Conservation (phyloP, 2,888 invertebrate species). For the Drosophila yooni region DNA sequence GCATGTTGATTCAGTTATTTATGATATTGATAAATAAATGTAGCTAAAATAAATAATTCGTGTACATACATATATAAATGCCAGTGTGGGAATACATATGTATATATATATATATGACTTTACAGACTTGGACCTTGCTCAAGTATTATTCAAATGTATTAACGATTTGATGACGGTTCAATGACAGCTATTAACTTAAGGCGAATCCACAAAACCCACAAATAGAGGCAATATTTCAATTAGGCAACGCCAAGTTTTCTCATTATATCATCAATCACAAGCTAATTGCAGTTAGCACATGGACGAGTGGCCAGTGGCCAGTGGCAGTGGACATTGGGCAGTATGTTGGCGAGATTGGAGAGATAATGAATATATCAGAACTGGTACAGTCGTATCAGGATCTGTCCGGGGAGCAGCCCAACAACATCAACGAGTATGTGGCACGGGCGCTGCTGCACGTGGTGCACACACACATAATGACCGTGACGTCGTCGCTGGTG, state of each 20-base stretch:
- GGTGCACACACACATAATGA: conserved; percentile 64
- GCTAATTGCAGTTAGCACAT: not conserved
- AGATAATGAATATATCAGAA: conserved; percentile 67
- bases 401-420: conserved; percentile 61
- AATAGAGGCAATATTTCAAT: not conserved
- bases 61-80: not conserved
- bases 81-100: not conserved
- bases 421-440: conserved; percentile 65
- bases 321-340: conserved; percentile 7
- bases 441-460: conserved; percentile 69
- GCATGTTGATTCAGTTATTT: not conserved
- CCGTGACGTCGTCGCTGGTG: conserved; percentile 66
- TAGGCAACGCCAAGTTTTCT: not conserved
- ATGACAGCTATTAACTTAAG: not conserved
- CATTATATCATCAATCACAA: conserved; percentile 1
- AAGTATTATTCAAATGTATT: not conserved
- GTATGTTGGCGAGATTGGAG: not conserved
- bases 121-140: too few species aligned
- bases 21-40: conserved; percentile 1
- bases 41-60: not conserved
- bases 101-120: too few species aligned
- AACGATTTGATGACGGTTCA: not conserved
- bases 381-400: conserved; percentile 57
- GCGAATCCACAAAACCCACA: not conserved
- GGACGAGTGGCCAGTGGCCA: not conserved